Evolutionary conservation across 2,888 invertebrate genomes (phyloP), one percentile per base, ranked within the genome.

Genomic region (Malacosoma neustria): DNA sequence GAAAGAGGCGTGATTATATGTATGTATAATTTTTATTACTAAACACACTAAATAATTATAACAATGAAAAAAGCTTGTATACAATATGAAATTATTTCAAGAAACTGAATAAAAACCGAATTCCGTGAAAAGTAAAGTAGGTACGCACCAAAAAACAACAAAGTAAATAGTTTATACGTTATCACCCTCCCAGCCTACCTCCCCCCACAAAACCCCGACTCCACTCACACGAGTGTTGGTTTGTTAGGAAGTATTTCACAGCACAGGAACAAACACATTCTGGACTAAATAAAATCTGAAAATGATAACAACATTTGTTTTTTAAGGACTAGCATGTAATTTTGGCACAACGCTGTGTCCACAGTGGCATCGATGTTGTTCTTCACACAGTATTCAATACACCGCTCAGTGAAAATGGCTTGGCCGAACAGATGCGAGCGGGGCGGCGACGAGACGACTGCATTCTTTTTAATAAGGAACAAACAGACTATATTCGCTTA

Each of bases 201-300:
- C 33, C 13, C 33, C 69, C 70, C 73, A 73, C 75, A 73, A 62
- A 59, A 62, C 58, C 69, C 52, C 62, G 60, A 60, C 59, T 47
- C 57, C 53, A 55, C 49, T 54, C 42, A 38, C 58, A 57, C 58
- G 45, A 68, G 80, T 81, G 82, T 84, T 80, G 82, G 79, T 81
- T 82, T 81, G 82, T 75, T 72, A 63, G 61, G 69, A 70, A 70
- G 67, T 61, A 72, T 71, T 72, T 81, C 84, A 84, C 81, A 84
- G 82, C 82, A 72, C 81, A 77, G 73, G 75, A 80, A 80, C 81
- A 81, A 82, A 85, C 79, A 72, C 74, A 84, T 81, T 81, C 73
- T 80, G 84, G 81, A 81, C 79, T 82, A 76, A 82, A 84, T 85
- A 84, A 85, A 85, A 85, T 85, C 77, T 85, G 84, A 81, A 82